These are phyloP conservation scores for Polyploca ridens DNA, from an alignment of 2,888 invertebrate species.

Conservation along the genomic window DNA sequence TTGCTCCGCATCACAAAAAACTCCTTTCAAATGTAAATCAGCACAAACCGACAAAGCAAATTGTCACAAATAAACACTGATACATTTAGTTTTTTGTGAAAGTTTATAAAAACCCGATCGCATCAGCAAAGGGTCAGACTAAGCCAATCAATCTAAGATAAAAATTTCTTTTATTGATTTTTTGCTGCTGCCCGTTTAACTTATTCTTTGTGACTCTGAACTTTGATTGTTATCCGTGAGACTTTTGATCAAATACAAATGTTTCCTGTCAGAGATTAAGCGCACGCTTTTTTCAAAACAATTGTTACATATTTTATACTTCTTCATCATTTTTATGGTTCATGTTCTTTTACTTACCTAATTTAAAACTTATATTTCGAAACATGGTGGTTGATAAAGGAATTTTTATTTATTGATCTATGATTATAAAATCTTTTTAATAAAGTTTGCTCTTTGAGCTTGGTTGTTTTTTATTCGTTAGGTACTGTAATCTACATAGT, in stretches of 20 bases:
- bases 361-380: too few species aligned
- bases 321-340: background rate
- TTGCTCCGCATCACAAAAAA: slow-evolving; percentile 71
- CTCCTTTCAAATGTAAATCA: slow-evolving; percentile 82
- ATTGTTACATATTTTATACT: background rate
- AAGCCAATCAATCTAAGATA: slow-evolving; percentile 82
- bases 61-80: slow-evolving; percentile 85
- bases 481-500: too few species aligned
- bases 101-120: slow-evolving; percentile 73
- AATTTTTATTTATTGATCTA: too few species aligned
- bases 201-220: slow-evolving; percentile 62
- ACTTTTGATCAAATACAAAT: slow-evolving; percentile 60
- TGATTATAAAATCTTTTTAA: too few species aligned
- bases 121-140: slow-evolving; percentile 78
- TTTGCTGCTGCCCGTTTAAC: slow-evolving; percentile 55
- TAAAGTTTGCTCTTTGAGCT: too few species aligned
- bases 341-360: background rate
- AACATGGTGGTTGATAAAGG: too few species aligned
- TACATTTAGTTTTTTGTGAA: slow-evolving; percentile 78
- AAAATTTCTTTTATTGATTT: slow-evolving; percentile 75
- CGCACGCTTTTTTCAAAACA: slow-evolving; percentile 12
- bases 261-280: slow-evolving; percentile 41
- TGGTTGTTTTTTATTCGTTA: too few species aligned
- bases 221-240: slow-evolving; percentile 75
- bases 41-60: slow-evolving; percentile 83